Evolutionary conservation across 2,888 invertebrate genomes (phyloP).

Genomic region (Tipula lateralis): DNA sequence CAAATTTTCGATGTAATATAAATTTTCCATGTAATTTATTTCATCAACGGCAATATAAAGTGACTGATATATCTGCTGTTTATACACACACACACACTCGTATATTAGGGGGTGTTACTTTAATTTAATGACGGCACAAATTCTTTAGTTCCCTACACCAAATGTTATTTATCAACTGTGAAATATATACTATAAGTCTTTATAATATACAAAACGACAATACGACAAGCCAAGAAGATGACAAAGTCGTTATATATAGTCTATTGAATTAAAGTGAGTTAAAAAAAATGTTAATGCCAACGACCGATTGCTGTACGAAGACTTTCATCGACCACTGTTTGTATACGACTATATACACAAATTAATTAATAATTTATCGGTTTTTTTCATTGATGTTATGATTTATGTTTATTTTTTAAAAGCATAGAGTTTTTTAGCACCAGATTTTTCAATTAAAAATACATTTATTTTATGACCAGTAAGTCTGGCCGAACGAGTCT

Average conservation of each 20-base stretch:
- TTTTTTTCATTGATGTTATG: not conserved
- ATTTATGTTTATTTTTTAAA: not conserved
- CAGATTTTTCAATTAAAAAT: not conserved
- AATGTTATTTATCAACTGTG: not conserved
- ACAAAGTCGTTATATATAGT: no score
- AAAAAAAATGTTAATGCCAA: no score
- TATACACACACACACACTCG: not conserved
- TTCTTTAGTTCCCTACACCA: not conserved
- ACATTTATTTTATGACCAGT: not conserved
- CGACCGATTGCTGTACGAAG: no score
- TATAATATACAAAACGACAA: not conserved
- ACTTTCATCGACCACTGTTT: no score
- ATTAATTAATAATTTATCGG: not conserved
- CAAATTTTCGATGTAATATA: not conserved
- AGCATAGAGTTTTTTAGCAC: not conserved
- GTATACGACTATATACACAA: not conserved
- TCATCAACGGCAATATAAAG: not conserved
- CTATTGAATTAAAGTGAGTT: no score
- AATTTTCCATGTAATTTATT: conserved; percentile 14
- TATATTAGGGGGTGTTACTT: not conserved
- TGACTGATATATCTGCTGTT: not conserved
- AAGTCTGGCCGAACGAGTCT: not conserved
- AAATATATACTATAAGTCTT: not conserved
- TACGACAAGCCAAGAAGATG: not conserved
- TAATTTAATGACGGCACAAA: not conserved